A percentile compares a stretch with the other conserved stretches of the same genome.
Evolutionary conservation across 1,140 invertebrate species (phyloP).

Genomic region (Hyphantria cunea): DNA sequence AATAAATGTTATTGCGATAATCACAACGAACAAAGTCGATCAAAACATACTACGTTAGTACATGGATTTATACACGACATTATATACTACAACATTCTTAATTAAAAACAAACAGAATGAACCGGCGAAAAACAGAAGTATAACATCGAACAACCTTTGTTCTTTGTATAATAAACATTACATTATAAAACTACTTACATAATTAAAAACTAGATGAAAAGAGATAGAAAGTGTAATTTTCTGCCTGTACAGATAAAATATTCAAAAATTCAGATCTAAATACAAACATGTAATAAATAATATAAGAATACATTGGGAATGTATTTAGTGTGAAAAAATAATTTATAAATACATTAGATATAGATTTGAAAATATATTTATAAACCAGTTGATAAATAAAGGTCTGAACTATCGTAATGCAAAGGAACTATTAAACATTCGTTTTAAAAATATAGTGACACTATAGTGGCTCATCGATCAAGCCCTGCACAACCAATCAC

Average conservation of each 20-base stretch:
- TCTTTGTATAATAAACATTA: neutral
- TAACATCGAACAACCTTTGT: neutral
- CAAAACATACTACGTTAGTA: constrained; percentile 1
- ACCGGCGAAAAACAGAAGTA: neutral
- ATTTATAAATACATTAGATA: constrained; percentile 25
- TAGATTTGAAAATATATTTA: constrained; percentile 28
- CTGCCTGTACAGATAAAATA: neutral
- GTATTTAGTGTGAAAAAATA: constrained; percentile 43
- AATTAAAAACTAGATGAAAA: no score
- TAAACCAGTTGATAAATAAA: constrained; percentile 8
- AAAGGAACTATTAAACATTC: neutral
- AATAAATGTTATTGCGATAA: constrained; percentile 52
- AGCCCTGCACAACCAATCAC: no score
- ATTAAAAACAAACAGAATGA: constrained; percentile 2
- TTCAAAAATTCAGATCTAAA: constrained; percentile 26
- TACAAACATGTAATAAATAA: constrained; percentile 37
- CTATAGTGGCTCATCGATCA: no score
- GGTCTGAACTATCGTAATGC: constrained; percentile 4
- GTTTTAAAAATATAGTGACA: no score
- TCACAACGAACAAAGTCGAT: constrained; percentile 38
- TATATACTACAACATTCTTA: neutral
- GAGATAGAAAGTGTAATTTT: no score
- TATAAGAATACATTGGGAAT: constrained; percentile 55
- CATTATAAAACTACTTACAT: no score
- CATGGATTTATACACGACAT: neutral